Evolutionary conservation across 1,140 invertebrate genomes (phyloP), one percentile per base, ranked within the genome.

Genomic region (Apis florea): DNA sequence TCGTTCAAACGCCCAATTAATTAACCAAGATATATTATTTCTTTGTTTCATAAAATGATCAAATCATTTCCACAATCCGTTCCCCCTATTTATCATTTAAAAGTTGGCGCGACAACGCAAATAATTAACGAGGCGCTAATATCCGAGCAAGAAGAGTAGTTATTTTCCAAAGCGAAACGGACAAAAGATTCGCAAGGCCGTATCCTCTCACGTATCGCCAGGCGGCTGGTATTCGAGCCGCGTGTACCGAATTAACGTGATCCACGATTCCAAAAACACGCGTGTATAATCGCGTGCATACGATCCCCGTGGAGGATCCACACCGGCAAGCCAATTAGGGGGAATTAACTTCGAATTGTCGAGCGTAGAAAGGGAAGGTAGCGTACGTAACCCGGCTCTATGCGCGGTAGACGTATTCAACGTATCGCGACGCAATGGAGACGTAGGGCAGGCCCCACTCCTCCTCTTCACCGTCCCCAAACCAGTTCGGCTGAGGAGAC

Each of bases 331-430:
- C 68, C 86, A 88, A 88, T 88, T 88, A 88, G 73, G 66, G 31
- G 80, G 83, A 83, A 88, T 88, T 88, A 88, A 85, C 83, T 79
- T 80, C 56, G 86, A 79, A 85, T 88, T 83, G 86, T 88, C 72
- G 73, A 70, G 31, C 70, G 86, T 81, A 82, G 83, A 85, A 83
- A 85, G 80, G 86, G 80, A 77, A 72, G 73, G 58, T 56, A 31
- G 31, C 31, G 31, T 31, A 31, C 31, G 31, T 6, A 75, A 70
- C 40, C 82, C 49, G 24, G 58, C 64, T 40, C 31, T 40, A 4
- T 68, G 72, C 80, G 67, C 6, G 31, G 31, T 71, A 73, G 72
- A 71, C 85, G 73, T 79, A 69, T 79, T 82, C 85, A 40, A 64
- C 73, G 74, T 83, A 83, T 87, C 85, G 79, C 75, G 63, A 79